Conservation (phyloP, 2,113 vertebrate species). For the Epinephelus moara region DNA sequence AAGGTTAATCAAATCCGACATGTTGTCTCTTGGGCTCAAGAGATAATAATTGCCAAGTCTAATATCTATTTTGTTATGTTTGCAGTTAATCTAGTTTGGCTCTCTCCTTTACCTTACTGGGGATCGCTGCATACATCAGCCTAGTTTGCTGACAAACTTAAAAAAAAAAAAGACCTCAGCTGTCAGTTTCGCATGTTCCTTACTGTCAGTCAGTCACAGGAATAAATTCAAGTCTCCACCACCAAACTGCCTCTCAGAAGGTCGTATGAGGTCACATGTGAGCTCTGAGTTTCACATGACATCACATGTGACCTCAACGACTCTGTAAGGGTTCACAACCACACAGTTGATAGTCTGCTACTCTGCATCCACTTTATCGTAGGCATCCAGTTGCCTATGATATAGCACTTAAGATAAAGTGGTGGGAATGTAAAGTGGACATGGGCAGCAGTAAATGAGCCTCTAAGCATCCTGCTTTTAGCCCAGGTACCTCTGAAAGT, state of each 20-base stretch:
- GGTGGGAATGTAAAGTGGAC: conserved; percentile 7
- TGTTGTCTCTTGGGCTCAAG: background rate
- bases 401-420: too few relatives aligned
- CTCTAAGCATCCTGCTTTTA: background rate
- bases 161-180: background rate
- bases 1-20: background rate
- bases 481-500: conserved; percentile 23
- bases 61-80: background rate
- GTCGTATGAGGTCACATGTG: too few relatives aligned
- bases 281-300: too few relatives aligned
- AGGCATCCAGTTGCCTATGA: too few relatives aligned
- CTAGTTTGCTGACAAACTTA: background rate
- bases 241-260: background rate
- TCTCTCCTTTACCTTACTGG: background rate
- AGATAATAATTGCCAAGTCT: background rate
- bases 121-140: background rate
- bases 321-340: too few relatives aligned
- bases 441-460: conserved; percentile 3
- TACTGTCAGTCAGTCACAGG: background rate
- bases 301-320: too few relatives aligned
- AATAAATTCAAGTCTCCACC: background rate
- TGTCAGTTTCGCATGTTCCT: background rate
- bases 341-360: too few relatives aligned
- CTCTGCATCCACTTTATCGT: too few relatives aligned
- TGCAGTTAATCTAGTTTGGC: background rate